Evolutionary conservation across 2,797 vertebrate genomes (phyloP), one percentile per base, ranked within the genome.

Genomic region (Paedocypris micromegethes): DNA sequence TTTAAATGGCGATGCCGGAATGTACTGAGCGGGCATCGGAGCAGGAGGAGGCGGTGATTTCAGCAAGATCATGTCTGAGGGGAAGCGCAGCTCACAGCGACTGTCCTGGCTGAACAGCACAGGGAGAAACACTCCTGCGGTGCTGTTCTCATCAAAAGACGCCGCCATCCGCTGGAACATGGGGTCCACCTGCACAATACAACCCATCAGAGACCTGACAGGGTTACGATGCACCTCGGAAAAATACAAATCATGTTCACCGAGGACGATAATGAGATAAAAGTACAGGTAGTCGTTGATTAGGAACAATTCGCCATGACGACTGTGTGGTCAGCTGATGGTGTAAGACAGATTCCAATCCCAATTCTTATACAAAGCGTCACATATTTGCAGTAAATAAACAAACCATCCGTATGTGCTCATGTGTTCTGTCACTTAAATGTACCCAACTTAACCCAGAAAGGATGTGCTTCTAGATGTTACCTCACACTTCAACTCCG

Each of bases 131-230:
- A 97, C 87, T 0, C 96, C 95, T 0, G 88, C 86, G 0, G 91
- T 90, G 81, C 89, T 95, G 84, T 92, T 93, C 74, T 98, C 95
- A 9, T 97, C 93, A 0, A 97, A 98, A 0, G 94, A 92, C 0
- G 91, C 87, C 0, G 90, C 90, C 1, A 91, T 88, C 48, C 89
- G 89, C 82, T 93, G 94, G 83, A 99, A 95, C 90, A 96, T 91
- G 76, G 96, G 95, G 75, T 98, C 93, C 40, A 93, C 83, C 96
- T 98, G 79, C 7, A 45, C 5, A 44, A 40, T 7, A 23, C 5
- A 45, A 47, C 40, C 3, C 5, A 56, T 54, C 2, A 47, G 4
- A 3, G 40, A 23, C 5, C 2, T 42, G 8, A 6, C 8, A 50
- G 40, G 6, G 37, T 54, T 6, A 38, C 5, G 5, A 38, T 4